These are phyloP conservation scores for Hucho hucho DNA, from an alignment of 2,113 vertebrate genomes.

Conservation along the genomic window DNA sequence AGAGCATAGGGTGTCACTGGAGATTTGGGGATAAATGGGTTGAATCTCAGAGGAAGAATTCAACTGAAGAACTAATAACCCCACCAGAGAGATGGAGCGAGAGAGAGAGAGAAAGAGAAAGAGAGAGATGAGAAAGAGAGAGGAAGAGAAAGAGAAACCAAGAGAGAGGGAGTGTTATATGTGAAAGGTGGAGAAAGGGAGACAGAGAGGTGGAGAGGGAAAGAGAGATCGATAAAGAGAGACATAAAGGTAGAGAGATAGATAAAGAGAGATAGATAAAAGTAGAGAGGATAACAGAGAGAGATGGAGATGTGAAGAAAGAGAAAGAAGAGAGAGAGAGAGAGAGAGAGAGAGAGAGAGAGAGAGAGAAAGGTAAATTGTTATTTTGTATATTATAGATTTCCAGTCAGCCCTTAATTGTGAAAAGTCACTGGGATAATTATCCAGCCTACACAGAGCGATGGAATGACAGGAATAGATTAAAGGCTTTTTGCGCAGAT, in stretches of 20 bases:
- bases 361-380: conserved; percentile 42
- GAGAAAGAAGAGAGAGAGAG: conserved; percentile 17
- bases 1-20: too few species aligned
- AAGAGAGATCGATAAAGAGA: not conserved
- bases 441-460: conserved; percentile 37
- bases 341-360: conserved; percentile 22
- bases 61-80: conserved; percentile 56
- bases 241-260: not conserved
- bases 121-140: not conserved
- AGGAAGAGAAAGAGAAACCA: too few species aligned
- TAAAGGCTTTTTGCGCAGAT: not conserved
- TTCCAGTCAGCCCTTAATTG: conserved; percentile 53
- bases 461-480: conserved; percentile 53
- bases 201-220: not conserved
- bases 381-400: conserved; percentile 63
- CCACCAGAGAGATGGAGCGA: not conserved
- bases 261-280: conserved; percentile 10
- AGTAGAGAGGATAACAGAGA: not conserved
- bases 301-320: not conserved
- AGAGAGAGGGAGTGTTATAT: not conserved
- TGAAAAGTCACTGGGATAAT: conserved; percentile 55
- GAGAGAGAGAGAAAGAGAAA: not conserved
- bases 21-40: conserved; percentile 2
- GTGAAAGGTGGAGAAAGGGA: not conserved
- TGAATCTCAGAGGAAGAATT: conserved; percentile 34